Base-by-base conservation (phyloP, 2,888 invertebrate genomes). In the Yponomeuta sedellus region DNA sequence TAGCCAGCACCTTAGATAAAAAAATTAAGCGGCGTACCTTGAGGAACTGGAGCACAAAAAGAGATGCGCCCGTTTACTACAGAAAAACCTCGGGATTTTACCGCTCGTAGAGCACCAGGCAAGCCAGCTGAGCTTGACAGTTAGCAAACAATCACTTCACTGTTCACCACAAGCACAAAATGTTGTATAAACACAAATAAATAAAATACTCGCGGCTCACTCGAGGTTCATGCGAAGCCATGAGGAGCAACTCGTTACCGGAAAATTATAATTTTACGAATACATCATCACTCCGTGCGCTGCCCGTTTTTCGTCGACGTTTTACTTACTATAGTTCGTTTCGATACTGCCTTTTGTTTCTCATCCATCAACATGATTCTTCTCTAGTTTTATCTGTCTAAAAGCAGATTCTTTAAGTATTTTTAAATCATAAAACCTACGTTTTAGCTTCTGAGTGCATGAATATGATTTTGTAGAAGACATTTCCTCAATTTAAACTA, bases 71-170 rank as follows among this genome's bases (percentile, higher is more conserved):
- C 79, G 81, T 81, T 79, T 79, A 75, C 77, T 77, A 82, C 74
- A 80, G 79, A 86, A 88, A 86, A 86, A 86, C 82, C 78, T 82
- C 78, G 79, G 86, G 81, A 86, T 83, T 88, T 88, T 90, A 90
- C 90, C 89, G 88, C 88, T 89, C 85, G 80, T 81, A 78, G 39
- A 78, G 71, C 64, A 80, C 82, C 89, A 91, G 89, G 89, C 89
- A 90, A 88, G 82, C 84, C 89, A 91, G 89, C 89, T 90, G 91
- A 88, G 87, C 88, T 88, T 86, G 88, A 89, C 86, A 85, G 83
- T 82, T 89, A 86, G 81, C 85, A 68, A 40, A 25, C 80, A 39
- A 77, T 71, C 77, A 76, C 77, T 72, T 66, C 69, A 71, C 69
- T 67, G 68, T 44, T 28, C 61, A 63, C 40, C 39, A 44, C 12